A percentile compares a stretch with the other conserved stretches of the same genome.
Conservation (phyloP, 2,888 invertebrate species). For the Cryptus viduatorius region DNA sequence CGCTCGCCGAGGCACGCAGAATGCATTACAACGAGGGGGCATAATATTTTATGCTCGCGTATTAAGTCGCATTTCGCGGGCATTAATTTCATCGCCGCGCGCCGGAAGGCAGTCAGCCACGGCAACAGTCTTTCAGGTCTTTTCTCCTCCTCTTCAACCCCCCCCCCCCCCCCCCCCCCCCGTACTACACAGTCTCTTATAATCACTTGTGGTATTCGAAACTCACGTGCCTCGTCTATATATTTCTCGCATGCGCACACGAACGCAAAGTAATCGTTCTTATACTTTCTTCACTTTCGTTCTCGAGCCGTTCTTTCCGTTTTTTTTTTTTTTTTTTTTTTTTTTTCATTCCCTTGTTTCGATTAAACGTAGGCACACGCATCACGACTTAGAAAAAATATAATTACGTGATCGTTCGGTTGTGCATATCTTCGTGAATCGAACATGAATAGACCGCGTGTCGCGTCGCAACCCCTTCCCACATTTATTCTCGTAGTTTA, state of each 20-base stretch:
- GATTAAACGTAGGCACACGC: conserved; percentile 25
- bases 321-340: conserved; percentile 10
- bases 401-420: conserved; percentile 35
- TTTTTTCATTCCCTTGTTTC: conserved; percentile 7
- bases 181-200: conserved; percentile 8
- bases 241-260: background rate
- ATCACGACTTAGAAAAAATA: conserved; percentile 8
- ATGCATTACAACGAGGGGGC: conserved; percentile 66
- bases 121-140: conserved; percentile 37
- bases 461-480: background rate
- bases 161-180: background rate
- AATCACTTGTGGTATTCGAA: conserved; percentile 16
- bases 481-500: background rate
- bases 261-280: background rate
- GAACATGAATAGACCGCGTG: conserved; percentile 33
- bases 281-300: conserved; percentile 7
- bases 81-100: conserved; percentile 70
- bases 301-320: conserved; percentile 9
- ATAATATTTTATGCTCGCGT: conserved; percentile 70
- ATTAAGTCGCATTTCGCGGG: conserved; percentile 71
- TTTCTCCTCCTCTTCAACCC: background rate
- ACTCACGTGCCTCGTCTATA: conserved; percentile 31
- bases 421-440: background rate
- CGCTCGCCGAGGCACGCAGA: conserved; percentile 60
- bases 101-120: conserved; percentile 54